Percentiles rank a stretch among this genome's conserved stretches.
Evolutionary conservation across 2,797 vertebrate species (phyloP).

Genomic region (Diplodus sargus): DNA sequence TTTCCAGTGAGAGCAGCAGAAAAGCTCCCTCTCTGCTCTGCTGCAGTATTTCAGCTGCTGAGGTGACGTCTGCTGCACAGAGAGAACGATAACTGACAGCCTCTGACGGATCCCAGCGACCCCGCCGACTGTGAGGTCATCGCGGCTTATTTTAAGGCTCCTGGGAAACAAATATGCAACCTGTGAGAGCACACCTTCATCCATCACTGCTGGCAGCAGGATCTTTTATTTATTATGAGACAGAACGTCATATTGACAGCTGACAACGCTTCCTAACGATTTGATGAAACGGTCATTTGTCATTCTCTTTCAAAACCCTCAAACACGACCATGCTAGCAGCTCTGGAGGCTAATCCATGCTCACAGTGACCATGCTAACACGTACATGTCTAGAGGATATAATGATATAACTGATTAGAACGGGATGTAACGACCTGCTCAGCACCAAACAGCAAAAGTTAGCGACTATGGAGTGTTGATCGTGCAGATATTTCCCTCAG

Average conservation of each 20-base stretch:
- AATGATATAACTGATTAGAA: too few species aligned
- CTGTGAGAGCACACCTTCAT: background rate
- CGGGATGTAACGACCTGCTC: too few species aligned
- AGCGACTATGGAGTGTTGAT: too few species aligned
- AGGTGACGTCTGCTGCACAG: conserved; percentile 26
- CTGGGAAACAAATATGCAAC: background rate
- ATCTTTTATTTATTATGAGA: background rate
- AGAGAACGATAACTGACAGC: conserved; percentile 12
- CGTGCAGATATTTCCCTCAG: too few species aligned
- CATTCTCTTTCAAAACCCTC: too few species aligned
- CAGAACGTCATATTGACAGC: background rate
- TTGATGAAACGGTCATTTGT: too few species aligned
- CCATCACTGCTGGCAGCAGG: background rate
- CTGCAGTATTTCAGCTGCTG: conserved; percentile 20
- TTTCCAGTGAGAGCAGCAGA: conserved; percentile 39
- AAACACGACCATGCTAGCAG: too few species aligned
- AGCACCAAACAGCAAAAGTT: too few species aligned
- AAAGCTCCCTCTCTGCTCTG: background rate
- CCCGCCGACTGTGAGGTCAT: background rate
- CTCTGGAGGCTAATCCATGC: too few species aligned
- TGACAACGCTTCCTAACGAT: too few species aligned
- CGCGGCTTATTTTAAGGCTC: background rate
- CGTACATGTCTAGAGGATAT: too few species aligned
- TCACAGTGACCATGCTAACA: too few species aligned
- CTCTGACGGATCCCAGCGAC: conserved; percentile 5